These are phyloP conservation scores for Prunella himalayana DNA, from an alignment of 2,113 vertebrate species.

Conservation along the genomic window DNA sequence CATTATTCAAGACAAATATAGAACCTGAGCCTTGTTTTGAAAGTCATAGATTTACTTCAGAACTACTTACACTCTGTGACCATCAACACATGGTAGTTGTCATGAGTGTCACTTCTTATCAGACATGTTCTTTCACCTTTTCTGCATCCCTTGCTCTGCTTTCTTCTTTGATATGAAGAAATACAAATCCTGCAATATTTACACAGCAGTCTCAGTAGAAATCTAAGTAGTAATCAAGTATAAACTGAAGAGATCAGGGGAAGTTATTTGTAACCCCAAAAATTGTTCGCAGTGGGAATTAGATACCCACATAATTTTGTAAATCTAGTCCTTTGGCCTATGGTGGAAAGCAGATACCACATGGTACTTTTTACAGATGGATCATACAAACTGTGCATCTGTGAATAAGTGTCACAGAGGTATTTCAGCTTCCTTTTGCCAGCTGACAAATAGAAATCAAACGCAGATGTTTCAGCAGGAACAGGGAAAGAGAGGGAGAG, in stretches of 20 bases:
- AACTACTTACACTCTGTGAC: background rate
- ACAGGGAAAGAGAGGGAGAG: background rate
- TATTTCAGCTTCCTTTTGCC: constrained; percentile 37
- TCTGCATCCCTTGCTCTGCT: background rate
- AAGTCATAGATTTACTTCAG: background rate
- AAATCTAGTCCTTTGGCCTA: background rate
- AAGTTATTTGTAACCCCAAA: background rate
- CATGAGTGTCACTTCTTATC: background rate
- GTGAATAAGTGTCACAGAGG: constrained; percentile 9
- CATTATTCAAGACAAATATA: background rate
- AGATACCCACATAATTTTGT: background rate
- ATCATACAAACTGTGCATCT: background rate
- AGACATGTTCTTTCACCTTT: background rate
- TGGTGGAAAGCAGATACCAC: background rate
- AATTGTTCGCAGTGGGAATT: background rate
- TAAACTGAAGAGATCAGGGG: background rate
- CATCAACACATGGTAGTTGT: background rate
- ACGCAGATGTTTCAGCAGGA: background rate
- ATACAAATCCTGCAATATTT: background rate
- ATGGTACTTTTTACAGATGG: background rate
- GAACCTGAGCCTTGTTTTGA: background rate
- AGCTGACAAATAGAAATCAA: constrained; percentile 23
- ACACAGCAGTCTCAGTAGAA: background rate
- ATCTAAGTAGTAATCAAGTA: background rate
- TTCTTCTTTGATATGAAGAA: background rate